phyloP scores from a whole-genome alignment of 2,113 vertebrate genomes.

The Sardina pilchardus region DNA sequence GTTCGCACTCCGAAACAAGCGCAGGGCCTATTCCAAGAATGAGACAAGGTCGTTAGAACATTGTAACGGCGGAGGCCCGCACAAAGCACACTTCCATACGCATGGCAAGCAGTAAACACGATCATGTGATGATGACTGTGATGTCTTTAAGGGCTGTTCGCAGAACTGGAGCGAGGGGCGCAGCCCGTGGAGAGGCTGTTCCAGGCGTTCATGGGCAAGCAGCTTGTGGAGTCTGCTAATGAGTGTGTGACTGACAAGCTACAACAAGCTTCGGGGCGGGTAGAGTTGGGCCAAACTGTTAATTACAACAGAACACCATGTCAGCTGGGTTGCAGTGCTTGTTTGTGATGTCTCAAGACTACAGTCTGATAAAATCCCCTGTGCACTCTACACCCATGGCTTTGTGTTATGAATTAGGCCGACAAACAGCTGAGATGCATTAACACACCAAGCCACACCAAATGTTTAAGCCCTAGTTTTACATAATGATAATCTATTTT shows the following conservation, averaged over 20 bases:
- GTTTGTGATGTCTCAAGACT: not conserved
- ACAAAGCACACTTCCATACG: not conserved
- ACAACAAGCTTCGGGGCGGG: not conserved
- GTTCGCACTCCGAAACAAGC: not conserved
- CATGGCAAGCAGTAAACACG: not conserved
- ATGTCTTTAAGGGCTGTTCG: not conserved
- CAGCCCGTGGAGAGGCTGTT: not conserved
- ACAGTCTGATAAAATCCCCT: not conserved
- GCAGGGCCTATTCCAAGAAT: not conserved
- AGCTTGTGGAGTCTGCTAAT: not conserved
- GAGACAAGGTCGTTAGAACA: not conserved
- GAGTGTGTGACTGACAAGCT: slow-evolving; percentile 9
- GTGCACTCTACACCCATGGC: not conserved
- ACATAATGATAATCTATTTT: not conserved
- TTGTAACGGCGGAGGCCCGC: not conserved
- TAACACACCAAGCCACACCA: not conserved
- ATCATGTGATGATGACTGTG: not conserved
- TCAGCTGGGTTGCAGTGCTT: not conserved
- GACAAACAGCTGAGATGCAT: not conserved
- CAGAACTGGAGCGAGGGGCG: not conserved
- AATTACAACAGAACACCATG: not conserved
- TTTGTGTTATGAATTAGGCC: not conserved
- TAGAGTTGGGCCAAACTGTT: not conserved
- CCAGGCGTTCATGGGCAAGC: not conserved
- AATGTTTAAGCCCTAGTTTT: not conserved